phyloP scores from a whole-genome alignment of 2,113 vertebrate genomes.

The Chaenogobius annularis region DNA sequence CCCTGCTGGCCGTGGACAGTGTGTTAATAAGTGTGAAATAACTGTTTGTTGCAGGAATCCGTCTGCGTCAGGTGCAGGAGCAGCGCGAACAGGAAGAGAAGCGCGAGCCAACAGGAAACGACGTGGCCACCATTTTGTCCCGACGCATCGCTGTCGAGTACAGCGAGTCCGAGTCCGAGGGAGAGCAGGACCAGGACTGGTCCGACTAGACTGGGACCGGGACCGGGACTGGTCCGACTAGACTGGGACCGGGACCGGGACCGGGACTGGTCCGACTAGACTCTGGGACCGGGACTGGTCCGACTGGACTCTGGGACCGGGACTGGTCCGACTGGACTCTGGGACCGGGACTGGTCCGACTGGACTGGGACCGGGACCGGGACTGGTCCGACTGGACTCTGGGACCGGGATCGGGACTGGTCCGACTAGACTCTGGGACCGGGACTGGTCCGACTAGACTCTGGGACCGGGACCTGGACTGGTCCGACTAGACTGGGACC shows the following conservation, averaged over 20 bases:
- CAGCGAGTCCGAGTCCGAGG: constrained; percentile 94
- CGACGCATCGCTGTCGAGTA: constrained; percentile 93
- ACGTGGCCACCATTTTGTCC: constrained; percentile 91
- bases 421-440: too few species aligned
- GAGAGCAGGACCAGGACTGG: constrained; percentile 91
- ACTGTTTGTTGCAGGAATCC: constrained; percentile 89
- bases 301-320: too few species aligned
- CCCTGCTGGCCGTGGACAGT: too few species aligned
- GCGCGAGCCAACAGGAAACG: constrained; percentile 89
- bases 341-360: not conserved
- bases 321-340: not conserved
- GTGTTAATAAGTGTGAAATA: too few species aligned
- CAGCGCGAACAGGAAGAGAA: constrained; percentile 92
- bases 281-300: not conserved
- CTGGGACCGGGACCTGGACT: too few species aligned
- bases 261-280: not conserved
- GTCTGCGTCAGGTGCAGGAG: constrained; percentile 93
- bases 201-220: constrained; percentile 84
- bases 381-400: too few species aligned
- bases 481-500: too few species aligned
- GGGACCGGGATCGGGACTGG: too few species aligned
- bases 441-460: too few species aligned
- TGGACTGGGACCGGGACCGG: not conserved
- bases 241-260: constrained; percentile 52
- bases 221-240: constrained; percentile 89